Evolutionary conservation across 2,113 vertebrate species (phyloP).

Genomic region (Carettochelys insculpta): DNA sequence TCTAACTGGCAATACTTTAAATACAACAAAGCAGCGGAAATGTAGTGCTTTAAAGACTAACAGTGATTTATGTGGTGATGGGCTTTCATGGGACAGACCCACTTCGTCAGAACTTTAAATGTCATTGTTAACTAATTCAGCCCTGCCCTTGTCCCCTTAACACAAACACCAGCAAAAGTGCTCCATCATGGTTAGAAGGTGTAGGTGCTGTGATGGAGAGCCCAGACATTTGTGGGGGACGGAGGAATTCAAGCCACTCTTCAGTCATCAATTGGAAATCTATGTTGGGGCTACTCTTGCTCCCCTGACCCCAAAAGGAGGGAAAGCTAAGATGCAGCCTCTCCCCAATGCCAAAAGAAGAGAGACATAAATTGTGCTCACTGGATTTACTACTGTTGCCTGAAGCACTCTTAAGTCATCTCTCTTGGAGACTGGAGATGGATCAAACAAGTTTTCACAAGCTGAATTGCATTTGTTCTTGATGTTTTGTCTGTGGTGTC

Average conservation of each 20-base stretch:
- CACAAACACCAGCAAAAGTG: background rate
- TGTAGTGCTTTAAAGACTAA: no score
- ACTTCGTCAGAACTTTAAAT: no score
- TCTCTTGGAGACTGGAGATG: background rate
- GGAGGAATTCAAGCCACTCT: background rate
- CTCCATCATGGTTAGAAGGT: background rate
- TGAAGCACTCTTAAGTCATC: background rate
- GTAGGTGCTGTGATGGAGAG: background rate
- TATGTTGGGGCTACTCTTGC: background rate
- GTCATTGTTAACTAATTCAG: background rate
- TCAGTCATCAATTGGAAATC: background rate
- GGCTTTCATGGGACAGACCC: no score
- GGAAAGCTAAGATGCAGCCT: background rate
- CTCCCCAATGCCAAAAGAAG: background rate
- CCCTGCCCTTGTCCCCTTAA: background rate
- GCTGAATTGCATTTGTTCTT: slow-evolving; percentile 1
- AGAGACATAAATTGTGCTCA: slow-evolving; percentile 19
- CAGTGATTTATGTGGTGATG: no score
- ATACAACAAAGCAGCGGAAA: no score
- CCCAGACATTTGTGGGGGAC: background rate
- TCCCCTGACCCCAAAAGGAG: background rate
- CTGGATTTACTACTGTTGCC: background rate
- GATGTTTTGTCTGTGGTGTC: slow-evolving; percentile 9
- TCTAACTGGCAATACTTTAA: background rate
- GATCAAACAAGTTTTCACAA: background rate